Percentiles rank a stretch among this genome's conserved stretches.
These are phyloP conservation scores for Ceratitis capitata DNA, from an alignment of 1,140 invertebrate species.

Conservation along the genomic window DNA sequence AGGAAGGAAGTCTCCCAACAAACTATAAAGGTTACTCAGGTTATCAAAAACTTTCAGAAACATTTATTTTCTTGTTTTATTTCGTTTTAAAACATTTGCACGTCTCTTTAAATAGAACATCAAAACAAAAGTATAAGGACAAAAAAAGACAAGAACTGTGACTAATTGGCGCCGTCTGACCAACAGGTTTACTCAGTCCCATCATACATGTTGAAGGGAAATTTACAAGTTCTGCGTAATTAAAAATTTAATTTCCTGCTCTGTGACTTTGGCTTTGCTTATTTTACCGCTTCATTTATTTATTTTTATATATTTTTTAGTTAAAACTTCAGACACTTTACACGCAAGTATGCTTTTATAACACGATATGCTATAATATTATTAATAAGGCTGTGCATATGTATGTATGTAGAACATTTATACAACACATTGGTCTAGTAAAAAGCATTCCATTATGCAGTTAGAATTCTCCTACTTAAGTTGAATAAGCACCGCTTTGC, in stretches of 20 bases:
- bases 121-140: neutral
- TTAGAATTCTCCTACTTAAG: too few species aligned
- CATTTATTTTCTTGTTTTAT: too few species aligned
- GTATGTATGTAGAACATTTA: neutral
- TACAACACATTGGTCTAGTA: too few species aligned
- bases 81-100: too few species aligned
- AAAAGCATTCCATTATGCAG: too few species aligned
- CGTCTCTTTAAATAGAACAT: too few species aligned
- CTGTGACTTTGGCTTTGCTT: neutral
- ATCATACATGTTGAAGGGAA: neutral
- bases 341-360: neutral
- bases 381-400: too few species aligned
- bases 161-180: neutral
- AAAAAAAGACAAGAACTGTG: neutral
- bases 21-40: too few species aligned
- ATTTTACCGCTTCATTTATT: neutral
- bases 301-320: neutral
- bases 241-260: conserved; percentile 2
- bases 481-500: too few species aligned
- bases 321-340: conserved; percentile 3
- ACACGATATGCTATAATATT: too few species aligned
- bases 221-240: conserved; percentile 11
- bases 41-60: too few species aligned
- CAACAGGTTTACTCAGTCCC: neutral
- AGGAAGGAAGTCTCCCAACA: too few species aligned